Conservation (phyloP, 2,888 invertebrate species). For the Hipparchia sbordonii region DNA sequence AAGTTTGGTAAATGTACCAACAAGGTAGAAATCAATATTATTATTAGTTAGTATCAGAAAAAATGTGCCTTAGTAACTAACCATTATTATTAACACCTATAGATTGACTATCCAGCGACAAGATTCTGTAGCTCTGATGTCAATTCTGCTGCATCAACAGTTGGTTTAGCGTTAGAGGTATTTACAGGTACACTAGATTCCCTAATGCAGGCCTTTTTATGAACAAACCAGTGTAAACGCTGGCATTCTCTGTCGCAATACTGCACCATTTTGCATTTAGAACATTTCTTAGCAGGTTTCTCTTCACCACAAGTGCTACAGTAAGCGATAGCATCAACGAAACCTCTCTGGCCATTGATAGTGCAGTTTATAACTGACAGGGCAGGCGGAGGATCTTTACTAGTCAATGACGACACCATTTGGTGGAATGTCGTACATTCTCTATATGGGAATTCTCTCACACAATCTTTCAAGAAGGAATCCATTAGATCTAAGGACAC, state of each 20-base stretch:
- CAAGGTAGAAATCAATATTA: not conserved
- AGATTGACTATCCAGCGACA: conserved; percentile 61
- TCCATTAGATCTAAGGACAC: conserved; percentile 86
- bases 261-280: conserved; percentile 95
- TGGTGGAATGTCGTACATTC: conserved; percentile 96
- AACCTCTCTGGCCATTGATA: conserved; percentile 94
- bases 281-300: conserved; percentile 95
- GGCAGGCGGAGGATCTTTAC: conserved; percentile 88
- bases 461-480: conserved; percentile 90
- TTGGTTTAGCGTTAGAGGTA: conserved; percentile 53
- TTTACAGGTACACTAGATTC: conserved; percentile 73
- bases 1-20: conserved; percentile 12
- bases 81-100: conserved; percentile 10
- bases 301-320: conserved; percentile 95
- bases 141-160: conserved; percentile 74
- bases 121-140: conserved; percentile 80
- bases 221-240: conserved; percentile 95
- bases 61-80: conserved; percentile 19
- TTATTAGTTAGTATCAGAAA: conserved; percentile 1
- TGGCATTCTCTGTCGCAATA: conserved; percentile 98
- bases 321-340: conserved; percentile 85
- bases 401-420: conserved; percentile 89
- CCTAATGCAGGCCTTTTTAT: conserved; percentile 92
- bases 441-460: conserved; percentile 94
- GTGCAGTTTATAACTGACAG: conserved; percentile 89